A percentile compares a stretch with the other conserved stretches of the same genome.
phyloP scores from a whole-genome alignment of 2,888 invertebrate genomes.

The Metellina segmentata region DNA sequence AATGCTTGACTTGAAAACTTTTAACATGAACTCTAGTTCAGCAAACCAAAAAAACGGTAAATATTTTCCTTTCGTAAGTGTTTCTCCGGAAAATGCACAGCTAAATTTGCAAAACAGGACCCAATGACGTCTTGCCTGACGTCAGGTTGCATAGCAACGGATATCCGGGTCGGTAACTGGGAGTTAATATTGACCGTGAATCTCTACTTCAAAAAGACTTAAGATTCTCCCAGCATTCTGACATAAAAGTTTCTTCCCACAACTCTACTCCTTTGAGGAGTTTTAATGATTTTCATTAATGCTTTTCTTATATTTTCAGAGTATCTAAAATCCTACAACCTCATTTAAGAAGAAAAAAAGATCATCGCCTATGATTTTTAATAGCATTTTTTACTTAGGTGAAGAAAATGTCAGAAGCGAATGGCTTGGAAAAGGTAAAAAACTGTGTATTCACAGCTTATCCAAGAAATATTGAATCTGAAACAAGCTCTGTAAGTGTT shows the following conservation, averaged over 20 bases:
- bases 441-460: too few relatives aligned
- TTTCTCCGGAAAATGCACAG: background rate
- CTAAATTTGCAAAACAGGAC: background rate
- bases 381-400: background rate
- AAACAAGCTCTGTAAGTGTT: too few relatives aligned
- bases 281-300: too few relatives aligned
- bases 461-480: too few relatives aligned
- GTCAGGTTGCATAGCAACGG: constrained; percentile 61
- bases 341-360: too few relatives aligned
- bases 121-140: constrained; percentile 58
- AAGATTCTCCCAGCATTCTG: background rate
- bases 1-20: too few relatives aligned
- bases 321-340: too few relatives aligned
- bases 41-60: too few relatives aligned
- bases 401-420: background rate
- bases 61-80: background rate
- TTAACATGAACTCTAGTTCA: too few relatives aligned
- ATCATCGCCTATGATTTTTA: too few relatives aligned
- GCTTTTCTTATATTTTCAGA: too few relatives aligned
- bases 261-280: background rate
- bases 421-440: too few relatives aligned
- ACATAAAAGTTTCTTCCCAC: background rate
- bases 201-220: constrained; percentile 13
- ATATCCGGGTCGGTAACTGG: constrained; percentile 4
- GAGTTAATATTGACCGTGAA: constrained; percentile 52